A percentile compares a stretch with the other conserved stretches of the same genome.
Evolutionary conservation across 2,797 vertebrate species (phyloP).

Genomic region (Urophycis tenuis): DNA sequence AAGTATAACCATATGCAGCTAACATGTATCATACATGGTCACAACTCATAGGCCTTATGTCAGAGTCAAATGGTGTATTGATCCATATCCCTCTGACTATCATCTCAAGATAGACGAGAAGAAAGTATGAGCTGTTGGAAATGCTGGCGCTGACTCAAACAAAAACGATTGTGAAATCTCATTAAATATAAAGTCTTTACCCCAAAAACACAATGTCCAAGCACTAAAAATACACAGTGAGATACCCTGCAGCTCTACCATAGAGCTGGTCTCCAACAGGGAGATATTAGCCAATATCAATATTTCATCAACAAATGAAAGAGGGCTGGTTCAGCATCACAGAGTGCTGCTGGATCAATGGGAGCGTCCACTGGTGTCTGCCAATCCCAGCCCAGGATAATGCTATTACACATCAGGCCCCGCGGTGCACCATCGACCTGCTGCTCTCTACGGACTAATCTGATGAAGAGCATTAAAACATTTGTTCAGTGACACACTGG

Average conservation of each 20-base stretch:
- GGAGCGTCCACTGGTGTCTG: conserved; percentile 49
- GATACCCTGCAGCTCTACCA: neutral
- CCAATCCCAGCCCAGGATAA: conserved; percentile 62
- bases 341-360: conserved; percentile 60
- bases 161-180: neutral
- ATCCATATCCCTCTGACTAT: conserved; percentile 19
- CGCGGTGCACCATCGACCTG: conserved; percentile 66
- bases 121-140: neutral
- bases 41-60: conserved; percentile 7
- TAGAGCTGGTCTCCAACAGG: conserved; percentile 34
- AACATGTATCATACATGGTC: neutral
- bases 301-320: conserved; percentile 75
- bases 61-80: conserved; percentile 6
- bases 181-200: neutral
- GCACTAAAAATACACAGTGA: neutral
- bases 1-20: neutral
- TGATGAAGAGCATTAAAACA: conserved; percentile 75
- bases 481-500: conserved; percentile 70
- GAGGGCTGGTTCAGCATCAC: conserved; percentile 49
- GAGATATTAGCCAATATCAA: conserved; percentile 70
- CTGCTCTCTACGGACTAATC: conserved; percentile 66
- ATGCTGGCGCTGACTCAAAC: neutral
- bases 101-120: neutral
- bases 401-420: conserved; percentile 67
- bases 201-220: neutral